Evolutionary conservation across 2,888 invertebrate genomes (phyloP).

Genomic region (Rugalucina vietnamica): DNA sequence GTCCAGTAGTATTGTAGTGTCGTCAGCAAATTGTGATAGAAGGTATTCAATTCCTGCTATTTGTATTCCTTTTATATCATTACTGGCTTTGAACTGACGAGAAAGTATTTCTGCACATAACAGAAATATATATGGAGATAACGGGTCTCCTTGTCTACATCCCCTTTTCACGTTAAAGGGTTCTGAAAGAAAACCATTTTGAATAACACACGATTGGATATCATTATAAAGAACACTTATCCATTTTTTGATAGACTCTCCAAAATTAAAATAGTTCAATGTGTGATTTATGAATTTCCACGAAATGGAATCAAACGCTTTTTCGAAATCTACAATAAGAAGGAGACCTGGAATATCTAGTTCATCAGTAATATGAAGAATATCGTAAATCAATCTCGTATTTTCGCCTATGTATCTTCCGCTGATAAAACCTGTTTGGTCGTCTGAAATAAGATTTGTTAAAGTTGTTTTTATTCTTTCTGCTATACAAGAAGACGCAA

Average conservation of each 20-base stretch:
- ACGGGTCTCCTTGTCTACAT: not conserved
- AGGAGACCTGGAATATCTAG: not conserved
- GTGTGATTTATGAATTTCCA: not conserved
- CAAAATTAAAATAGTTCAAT: not conserved
- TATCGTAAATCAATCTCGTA: not conserved
- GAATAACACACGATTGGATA: not conserved
- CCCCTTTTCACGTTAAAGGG: not conserved
- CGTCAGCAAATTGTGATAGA: not conserved
- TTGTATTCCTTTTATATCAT: not conserved
- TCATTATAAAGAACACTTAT: not conserved
- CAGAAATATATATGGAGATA: not conserved
- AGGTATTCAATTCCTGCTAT: not conserved
- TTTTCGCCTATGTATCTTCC: constrained; percentile 4
- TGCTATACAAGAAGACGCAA: not conserved
- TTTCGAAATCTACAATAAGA: not conserved
- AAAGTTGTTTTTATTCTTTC: not conserved
- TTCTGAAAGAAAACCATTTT: not conserved
- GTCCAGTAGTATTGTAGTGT: not conserved
- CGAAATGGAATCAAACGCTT: constrained; percentile 1
- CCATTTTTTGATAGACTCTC: not conserved
- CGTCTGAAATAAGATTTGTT: not conserved
- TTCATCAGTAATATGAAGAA: not conserved
- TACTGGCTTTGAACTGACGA: not conserved
- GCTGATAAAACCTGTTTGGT: not conserved
- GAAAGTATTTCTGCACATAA: not conserved